phyloP scores from a whole-genome alignment of 2,888 invertebrate species.

The Trachelus stipa region DNA sequence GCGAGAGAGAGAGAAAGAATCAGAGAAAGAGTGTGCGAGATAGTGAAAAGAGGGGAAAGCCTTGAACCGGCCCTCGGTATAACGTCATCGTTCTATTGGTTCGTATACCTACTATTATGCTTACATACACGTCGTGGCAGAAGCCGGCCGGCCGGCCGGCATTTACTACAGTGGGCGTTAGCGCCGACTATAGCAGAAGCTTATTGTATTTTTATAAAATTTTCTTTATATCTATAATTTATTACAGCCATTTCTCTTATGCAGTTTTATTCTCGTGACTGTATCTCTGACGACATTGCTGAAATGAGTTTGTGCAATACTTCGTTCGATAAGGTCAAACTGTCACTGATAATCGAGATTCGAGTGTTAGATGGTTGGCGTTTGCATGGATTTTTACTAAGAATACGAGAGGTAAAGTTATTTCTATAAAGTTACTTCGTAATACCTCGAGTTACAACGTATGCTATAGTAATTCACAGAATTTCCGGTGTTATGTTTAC shows the following conservation, averaged over 20 bases:
- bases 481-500: neutral
- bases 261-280: neutral
- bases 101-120: constrained; percentile 1
- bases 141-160: constrained; percentile 20
- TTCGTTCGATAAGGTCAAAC: neutral
- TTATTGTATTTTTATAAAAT: neutral
- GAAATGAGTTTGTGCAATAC: neutral
- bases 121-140: neutral
- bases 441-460: neutral
- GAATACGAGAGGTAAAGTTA: neutral
- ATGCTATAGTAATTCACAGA: neutral
- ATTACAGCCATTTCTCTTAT: neutral
- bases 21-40: neutral
- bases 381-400: neutral
- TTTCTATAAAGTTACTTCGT: neutral
- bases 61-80: constrained; percentile 42
- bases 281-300: neutral
- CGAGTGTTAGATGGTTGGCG: neutral
- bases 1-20: neutral
- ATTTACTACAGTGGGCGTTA: neutral
- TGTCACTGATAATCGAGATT: neutral
- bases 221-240: neutral
- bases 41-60: constrained; percentile 27
- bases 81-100: constrained; percentile 47
- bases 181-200: neutral